Evolutionary conservation across 53 echinoderm and acorn worm species (phyloP), one percentile per base, ranked within the genome.

Genomic region (Glandiceps talaboti): DNA sequence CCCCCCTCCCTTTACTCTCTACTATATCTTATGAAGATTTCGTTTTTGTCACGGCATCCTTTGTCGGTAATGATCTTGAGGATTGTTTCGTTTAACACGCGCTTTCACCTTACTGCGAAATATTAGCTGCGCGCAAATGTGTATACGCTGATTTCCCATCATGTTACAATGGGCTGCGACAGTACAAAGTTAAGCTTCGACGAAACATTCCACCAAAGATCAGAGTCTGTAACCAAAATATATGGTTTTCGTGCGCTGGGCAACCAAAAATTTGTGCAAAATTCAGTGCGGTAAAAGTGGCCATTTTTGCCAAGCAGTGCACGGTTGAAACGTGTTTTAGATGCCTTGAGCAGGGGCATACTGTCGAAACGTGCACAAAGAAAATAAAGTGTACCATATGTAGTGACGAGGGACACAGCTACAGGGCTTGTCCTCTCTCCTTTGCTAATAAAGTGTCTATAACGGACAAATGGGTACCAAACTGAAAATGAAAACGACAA

Each of bases 231-330:
- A 84, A 75, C 30, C 25, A 81, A 14, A 73, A 88, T 29, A 77
- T 77, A 6, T 84, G 84, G 84, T 64, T 88, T 0, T 74, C 79
- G 26, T 88, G 84, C 30, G 31, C 27, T 0, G 79, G 85, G 1
- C 82, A 88, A 30, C 74, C 81, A 27, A 73, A 84, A 1, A 88
- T 84, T 0, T 84, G 87, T 73, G n/a, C n/a, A n/a, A n/a, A n/a
- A n/a, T 78, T 74, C 75, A 81, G 75, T 28, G 81, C 84, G 26
- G 84, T 78, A 0, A 14, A 77, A 28, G 1, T 10, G 12, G 84
- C 84, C 0, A 84, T 84, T 26, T 31, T 27, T 1, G 81, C 84
- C 1, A 81, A 33, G n/a, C 84, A 88, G 0, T 88, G 84, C 29
- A 25, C n/a, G 1, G 28, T 27, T 14, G 77, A 27, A 12, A 79